These are phyloP conservation scores for Sciaenops ocellatus DNA, from an alignment of 2,797 vertebrate species.

Conservation along the genomic window DNA sequence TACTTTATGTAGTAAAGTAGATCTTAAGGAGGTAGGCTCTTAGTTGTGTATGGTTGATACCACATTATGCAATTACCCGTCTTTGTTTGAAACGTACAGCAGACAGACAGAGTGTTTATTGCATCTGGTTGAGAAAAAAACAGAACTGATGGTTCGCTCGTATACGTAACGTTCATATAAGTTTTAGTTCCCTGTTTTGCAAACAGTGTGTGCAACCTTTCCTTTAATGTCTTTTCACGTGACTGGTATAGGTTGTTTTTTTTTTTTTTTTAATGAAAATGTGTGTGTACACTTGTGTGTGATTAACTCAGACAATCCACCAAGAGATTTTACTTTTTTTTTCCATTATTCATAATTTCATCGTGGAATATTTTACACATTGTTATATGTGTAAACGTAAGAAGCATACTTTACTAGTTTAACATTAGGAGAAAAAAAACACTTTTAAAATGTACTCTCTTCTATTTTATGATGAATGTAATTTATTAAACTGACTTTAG, in stretches of 20 bases:
- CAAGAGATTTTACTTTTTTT: slow-evolving; percentile 59
- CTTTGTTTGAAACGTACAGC: slow-evolving; percentile 38
- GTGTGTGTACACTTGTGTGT: slow-evolving; percentile 53
- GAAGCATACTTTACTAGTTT: slow-evolving; percentile 75
- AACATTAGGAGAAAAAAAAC: slow-evolving; percentile 72
- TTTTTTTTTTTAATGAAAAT: not conserved
- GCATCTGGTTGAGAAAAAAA: slow-evolving; percentile 35
- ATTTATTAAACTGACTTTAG: slow-evolving; percentile 84
- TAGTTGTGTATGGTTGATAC: slow-evolving; percentile 58
- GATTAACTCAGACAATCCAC: slow-evolving; percentile 79
- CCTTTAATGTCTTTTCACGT: slow-evolving; percentile 46
- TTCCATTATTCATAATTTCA: slow-evolving; percentile 28
- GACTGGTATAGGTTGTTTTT: slow-evolving; percentile 21
- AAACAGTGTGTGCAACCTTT: slow-evolving; percentile 37
- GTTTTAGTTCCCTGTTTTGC: slow-evolving; percentile 50
- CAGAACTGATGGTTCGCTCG: not conserved
- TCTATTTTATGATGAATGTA: slow-evolving; percentile 88
- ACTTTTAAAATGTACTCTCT: slow-evolving; percentile 78
- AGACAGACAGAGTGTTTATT: slow-evolving; percentile 41
- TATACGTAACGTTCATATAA: slow-evolving; percentile 26
- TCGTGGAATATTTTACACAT: slow-evolving; percentile 73
- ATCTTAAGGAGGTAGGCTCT: slow-evolving; percentile 49
- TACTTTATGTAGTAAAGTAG: slow-evolving; percentile 59
- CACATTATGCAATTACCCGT: slow-evolving; percentile 62
- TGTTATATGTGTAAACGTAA: slow-evolving; percentile 70